Evolutionary conservation across 2,888 invertebrate genomes (phyloP), one percentile per base, ranked within the genome.

Genomic region (Drosophila sordidula): DNA sequence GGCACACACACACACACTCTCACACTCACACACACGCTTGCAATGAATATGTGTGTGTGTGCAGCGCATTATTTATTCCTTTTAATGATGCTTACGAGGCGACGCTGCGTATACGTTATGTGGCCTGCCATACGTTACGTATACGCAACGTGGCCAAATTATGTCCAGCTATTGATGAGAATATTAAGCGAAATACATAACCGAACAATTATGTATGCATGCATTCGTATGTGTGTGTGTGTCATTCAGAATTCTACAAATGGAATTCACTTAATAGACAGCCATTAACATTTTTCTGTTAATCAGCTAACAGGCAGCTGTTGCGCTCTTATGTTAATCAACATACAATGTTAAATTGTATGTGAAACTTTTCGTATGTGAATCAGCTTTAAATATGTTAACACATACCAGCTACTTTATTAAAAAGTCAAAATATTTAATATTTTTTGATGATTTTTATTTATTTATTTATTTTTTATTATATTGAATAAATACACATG

Each of bases 131-230:
- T 16, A 14, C 42, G 34, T 52, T 65, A 18, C 66, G 56, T 54
- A 75, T 76, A 58, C 67, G 77, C 77, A 61, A 12, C 39, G 54
- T 58, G 77, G 47, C 52, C 77, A 76, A 59, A 70, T 58, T 14
- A 54, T 55, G 45, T 18, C 47, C 52, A 52, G 25, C 58, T 38
- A 68, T 73, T 63, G 68, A 68, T 56, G 61, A 46, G 41, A 11
- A 38, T 11, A 63, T 29, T 36, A 49, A 12, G 26, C 4, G 47
- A 3, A n/a, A 32, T 46, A 46, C 29, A 25, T 50, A 52, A 62
- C 47, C 49, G 14, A 22, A 16, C 32, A 32, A 1, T n/a, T 38
- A 6, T 26, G 8, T 22, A 9, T 34, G 12, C 22, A 6, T 50
- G 25, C 14, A 6, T 42, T 34, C n/a, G 18, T 38, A 18, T 36